phyloP scores from a whole-genome alignment of 2,797 vertebrate genomes.

The Valencia hispanica region DNA sequence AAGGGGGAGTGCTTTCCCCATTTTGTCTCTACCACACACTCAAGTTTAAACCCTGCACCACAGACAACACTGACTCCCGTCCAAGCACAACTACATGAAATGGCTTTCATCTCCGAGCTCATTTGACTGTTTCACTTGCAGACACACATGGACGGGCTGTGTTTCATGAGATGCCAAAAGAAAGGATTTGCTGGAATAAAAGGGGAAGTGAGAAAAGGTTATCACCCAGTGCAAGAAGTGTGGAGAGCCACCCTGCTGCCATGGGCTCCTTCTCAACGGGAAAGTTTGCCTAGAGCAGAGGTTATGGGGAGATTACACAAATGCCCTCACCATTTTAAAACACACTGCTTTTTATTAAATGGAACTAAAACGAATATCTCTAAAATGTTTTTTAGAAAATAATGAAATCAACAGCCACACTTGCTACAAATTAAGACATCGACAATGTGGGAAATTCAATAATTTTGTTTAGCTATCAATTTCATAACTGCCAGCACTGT shows the following conservation, averaged over 20 bases:
- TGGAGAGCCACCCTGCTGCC: constrained; percentile 24
- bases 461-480: background rate
- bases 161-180: constrained; percentile 69
- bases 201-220: constrained; percentile 55
- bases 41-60: constrained; percentile 33
- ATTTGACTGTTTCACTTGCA: constrained; percentile 62
- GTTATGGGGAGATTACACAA: constrained; percentile 46
- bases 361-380: background rate
- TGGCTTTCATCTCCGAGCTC: constrained; percentile 56
- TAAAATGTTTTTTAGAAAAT: background rate
- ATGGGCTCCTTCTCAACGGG: constrained; percentile 35
- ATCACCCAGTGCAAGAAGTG: constrained; percentile 51
- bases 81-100: constrained; percentile 53
- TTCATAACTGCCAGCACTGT: background rate
- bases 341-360: background rate
- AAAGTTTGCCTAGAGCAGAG: constrained; percentile 51
- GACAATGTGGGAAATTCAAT: background rate
- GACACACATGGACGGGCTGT: constrained; percentile 53
- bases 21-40: constrained; percentile 36
- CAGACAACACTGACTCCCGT: constrained; percentile 42
- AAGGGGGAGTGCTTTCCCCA: constrained; percentile 22
- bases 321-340: constrained; percentile 23
- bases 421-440: no score
- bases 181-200: constrained; percentile 67
- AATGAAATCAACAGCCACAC: background rate